Evolutionary conservation across 2,797 vertebrate species (phyloP), one percentile per base, ranked within the genome.

Genomic region (Valencia hispanica): DNA sequence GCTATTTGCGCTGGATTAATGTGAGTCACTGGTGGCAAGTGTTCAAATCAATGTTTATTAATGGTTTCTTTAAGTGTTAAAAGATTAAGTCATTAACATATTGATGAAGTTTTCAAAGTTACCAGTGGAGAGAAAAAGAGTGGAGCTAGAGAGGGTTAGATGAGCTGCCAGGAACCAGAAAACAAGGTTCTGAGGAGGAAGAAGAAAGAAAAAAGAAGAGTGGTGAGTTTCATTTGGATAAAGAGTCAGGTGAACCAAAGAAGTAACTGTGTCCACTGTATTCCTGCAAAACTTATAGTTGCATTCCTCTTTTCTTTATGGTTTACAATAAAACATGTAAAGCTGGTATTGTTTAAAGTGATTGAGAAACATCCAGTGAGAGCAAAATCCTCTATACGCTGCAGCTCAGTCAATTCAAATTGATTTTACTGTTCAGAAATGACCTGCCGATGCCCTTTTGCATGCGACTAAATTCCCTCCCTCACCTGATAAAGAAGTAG

Each of bases 21-120:
- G 95, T 88, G 94, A 96, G 96, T 95, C 95, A 96, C 95, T 95
- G 80, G 93, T 95, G 93, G 88, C 70, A 88, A 97, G 95, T 96
- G 93, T 94, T 92, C 82, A 95, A 96, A 97, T 98, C 97, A 94
- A 97, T 97, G 95, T 94, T 95, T 96, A 93, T 96, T 97, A 97
- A 96, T 96, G 96, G 95, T 95, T 96, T 93, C 96, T 96, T 95
- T 95, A 96, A 97, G 96, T 94, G 95, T 96, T 97, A 97, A 97
- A 97, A 97, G 97, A 98, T 97, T 97, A 97, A 96, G 95, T 96
- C 94, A 97, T 98, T 98, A 97, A 95, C 96, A 97, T 98, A 97
- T 97, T 97, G 97, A 98, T 97, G 96, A 97, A 96, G 96, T 97
- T 97, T 96, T 95, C 83, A 85, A 94, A 95, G 95, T 96, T 96